These are phyloP conservation scores for Plestiodon gilberti DNA, from an alignment of 2,113 vertebrate species.

Conservation along the genomic window DNA sequence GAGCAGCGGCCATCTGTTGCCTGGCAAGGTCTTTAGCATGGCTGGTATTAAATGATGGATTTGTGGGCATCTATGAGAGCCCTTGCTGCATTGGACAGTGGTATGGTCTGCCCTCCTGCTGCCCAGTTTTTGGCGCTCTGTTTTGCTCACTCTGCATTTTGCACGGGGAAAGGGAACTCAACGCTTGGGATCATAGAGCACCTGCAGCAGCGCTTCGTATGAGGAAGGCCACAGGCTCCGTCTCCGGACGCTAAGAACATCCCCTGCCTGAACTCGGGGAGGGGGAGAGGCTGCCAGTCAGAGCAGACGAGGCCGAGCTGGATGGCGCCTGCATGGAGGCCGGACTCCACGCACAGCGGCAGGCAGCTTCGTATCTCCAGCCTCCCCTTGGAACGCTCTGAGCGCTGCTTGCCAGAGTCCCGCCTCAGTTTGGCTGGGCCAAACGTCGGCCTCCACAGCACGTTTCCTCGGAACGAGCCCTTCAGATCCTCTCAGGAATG, in stretches of 20 bases:
- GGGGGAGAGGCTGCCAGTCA: no score
- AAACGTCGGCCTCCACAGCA: no score
- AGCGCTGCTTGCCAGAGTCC: neutral
- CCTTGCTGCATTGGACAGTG: neutral
- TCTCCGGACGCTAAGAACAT: no score
- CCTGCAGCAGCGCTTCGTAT: no score
- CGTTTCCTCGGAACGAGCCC: neutral
- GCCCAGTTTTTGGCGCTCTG: neutral
- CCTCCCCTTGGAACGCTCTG: neutral
- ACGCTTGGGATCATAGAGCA: no score
- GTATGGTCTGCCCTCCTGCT: neutral
- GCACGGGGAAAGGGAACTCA: no score
- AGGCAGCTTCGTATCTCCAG: no score
- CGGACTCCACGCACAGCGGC: no score
- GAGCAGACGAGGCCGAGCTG: no score
- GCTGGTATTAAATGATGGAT: neutral
- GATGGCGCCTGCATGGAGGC: no score
- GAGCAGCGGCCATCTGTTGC: neutral
- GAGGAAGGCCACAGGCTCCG: no score
- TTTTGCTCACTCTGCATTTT: neutral
- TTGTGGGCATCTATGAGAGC: neutral
- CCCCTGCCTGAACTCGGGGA: no score
- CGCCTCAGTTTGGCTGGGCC: neutral
- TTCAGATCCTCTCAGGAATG: neutral
- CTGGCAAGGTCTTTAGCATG: neutral